Percentiles rank a stretch among this genome's conserved stretches.
Conservation (phyloP, 2,113 vertebrate species). For the Hucho hucho region DNA sequence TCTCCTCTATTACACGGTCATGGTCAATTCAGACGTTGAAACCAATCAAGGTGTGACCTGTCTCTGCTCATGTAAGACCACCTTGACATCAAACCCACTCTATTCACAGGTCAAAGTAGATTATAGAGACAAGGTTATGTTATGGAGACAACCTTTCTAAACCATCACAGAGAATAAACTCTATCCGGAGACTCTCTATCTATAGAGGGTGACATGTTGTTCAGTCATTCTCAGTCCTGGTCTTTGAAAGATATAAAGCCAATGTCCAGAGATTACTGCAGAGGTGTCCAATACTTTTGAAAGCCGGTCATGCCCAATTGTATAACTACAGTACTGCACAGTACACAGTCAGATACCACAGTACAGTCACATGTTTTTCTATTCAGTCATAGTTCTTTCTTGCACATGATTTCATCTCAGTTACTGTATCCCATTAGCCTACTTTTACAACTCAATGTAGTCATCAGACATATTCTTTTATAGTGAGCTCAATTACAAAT, state of each 20-base stretch:
- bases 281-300: constrained; percentile 3
- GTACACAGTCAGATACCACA: not conserved
- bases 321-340: too few relatives aligned
- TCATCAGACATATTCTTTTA: constrained; percentile 38
- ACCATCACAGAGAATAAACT: not conserved
- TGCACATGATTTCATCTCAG: constrained; percentile 28
- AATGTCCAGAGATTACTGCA: not conserved
- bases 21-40: constrained; percentile 14
- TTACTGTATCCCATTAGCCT: constrained; percentile 21
- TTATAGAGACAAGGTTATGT: not conserved
- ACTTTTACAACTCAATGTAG: constrained; percentile 34
- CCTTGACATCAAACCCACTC: not conserved
- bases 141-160: not conserved
- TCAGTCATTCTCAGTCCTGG: not conserved
- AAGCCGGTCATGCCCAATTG: too few relatives aligned
- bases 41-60: not conserved
- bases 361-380: not conserved
- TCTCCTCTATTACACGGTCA: not conserved
- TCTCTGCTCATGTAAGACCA: not conserved
- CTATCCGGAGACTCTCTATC: not conserved
- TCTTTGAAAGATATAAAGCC: not conserved
- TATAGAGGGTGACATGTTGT: not conserved
- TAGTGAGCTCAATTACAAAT: constrained; percentile 15
- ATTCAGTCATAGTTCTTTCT: not conserved
- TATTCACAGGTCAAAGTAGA: not conserved